These are phyloP conservation scores for Alethe castanea DNA, from an alignment of 2,113 vertebrate genomes.

Conservation along the genomic window DNA sequence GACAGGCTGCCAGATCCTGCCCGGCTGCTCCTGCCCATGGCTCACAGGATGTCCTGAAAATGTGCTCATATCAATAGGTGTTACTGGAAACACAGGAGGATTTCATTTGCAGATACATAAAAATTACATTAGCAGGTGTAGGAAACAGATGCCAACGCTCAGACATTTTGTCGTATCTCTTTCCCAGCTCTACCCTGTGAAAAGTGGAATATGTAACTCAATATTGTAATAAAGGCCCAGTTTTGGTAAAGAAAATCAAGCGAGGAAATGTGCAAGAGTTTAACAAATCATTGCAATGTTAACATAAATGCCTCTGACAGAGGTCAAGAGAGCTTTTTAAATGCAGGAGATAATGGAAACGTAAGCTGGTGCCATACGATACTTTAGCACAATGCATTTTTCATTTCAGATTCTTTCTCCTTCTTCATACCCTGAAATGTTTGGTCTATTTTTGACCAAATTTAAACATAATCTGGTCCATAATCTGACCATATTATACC, in stretches of 20 bases:
- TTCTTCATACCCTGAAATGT: background rate
- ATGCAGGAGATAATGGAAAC: slow-evolving; percentile 12
- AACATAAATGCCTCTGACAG: background rate
- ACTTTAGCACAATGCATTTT: background rate
- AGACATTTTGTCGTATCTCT: background rate
- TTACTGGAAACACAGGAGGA: background rate
- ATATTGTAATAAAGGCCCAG: background rate
- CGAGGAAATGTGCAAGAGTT: background rate
- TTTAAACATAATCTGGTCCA: background rate
- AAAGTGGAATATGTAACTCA: background rate
- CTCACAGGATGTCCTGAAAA: background rate
- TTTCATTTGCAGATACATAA: background rate
- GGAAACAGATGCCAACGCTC: background rate
- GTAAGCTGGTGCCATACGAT: background rate
- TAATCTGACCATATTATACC: background rate
- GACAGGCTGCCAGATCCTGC: background rate
- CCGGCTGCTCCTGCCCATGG: fast-evolving
- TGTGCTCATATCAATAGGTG: background rate
- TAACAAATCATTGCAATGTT: background rate
- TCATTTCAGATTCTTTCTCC: background rate
- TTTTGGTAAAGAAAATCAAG: background rate
- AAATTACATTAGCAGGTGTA: background rate
- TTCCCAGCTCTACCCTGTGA: background rate
- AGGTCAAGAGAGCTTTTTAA: background rate
- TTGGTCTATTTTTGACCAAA: background rate